phyloP scores from a whole-genome alignment of 1,140 invertebrate genomes.

The Lepidurus packardi region DNA sequence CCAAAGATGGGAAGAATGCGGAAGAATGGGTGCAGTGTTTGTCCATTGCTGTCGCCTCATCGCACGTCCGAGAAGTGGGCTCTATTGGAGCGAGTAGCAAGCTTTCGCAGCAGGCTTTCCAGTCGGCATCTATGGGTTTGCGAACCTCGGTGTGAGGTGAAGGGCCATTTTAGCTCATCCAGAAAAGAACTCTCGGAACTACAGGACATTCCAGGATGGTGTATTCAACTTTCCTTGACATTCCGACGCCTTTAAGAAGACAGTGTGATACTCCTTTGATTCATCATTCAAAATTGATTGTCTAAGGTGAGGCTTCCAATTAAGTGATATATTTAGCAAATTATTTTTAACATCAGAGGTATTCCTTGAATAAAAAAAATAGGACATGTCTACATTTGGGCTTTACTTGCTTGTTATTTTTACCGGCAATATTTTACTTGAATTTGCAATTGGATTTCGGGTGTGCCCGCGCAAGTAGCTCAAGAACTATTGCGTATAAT shows the following conservation, averaged over 20 bases:
- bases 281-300: not conserved
- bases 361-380: conserved; percentile 2
- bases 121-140: conserved; percentile 20
- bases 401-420: too few species aligned
- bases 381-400: not conserved
- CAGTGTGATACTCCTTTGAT: not conserved
- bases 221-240: not conserved
- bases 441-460: too few species aligned
- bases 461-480: too few species aligned
- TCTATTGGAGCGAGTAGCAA: conserved; percentile 22
- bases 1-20: conserved; percentile 87
- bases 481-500: too few species aligned
- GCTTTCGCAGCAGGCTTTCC: conserved; percentile 25
- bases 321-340: not conserved
- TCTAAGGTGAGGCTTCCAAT: not conserved
- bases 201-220: not conserved
- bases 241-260: not conserved
- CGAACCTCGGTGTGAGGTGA: conserved; percentile 28
- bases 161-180: not conserved
- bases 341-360: not conserved
- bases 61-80: conserved; percentile 57
- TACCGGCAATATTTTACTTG: too few species aligned
- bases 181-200: not conserved
- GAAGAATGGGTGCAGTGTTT: conserved; percentile 90
- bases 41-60: conserved; percentile 79